A percentile compares a stretch with the other conserved stretches of the same genome.
These are phyloP conservation scores for Parauchenoglanis punctatus DNA, from an alignment of 2,797 vertebrate species.

Conservation along the genomic window DNA sequence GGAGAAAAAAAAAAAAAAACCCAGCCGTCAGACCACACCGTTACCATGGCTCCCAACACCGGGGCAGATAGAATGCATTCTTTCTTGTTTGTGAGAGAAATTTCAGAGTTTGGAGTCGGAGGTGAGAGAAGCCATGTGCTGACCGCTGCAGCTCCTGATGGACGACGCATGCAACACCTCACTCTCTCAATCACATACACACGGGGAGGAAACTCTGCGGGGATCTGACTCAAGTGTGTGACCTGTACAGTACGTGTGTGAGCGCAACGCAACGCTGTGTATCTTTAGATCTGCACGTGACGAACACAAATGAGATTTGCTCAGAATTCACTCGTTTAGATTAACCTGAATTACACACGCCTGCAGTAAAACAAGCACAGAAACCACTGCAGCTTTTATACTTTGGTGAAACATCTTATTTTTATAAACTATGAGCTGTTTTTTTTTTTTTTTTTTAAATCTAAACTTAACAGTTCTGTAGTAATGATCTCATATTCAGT, in stretches of 20 bases:
- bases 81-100: conserved; percentile 26
- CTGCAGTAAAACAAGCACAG: too few species aligned
- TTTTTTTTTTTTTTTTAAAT: too few species aligned
- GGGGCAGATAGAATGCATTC: conserved; percentile 29
- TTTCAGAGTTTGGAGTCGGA: conserved; percentile 10
- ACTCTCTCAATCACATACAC: neutral
- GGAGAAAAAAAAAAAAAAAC: neutral
- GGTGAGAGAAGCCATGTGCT: conserved; percentile 52
- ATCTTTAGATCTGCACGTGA: neutral
- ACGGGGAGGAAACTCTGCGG: conserved; percentile 50
- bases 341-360: neutral
- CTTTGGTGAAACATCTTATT: too few species aligned
- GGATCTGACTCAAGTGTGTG: conserved; percentile 40
- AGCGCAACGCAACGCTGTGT: too few species aligned
- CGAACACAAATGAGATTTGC: neutral
- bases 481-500: neutral
- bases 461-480: too few species aligned
- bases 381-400: too few species aligned
- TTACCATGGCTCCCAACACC: conserved; percentile 54
- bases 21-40: conserved; percentile 50
- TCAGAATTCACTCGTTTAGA: neutral
- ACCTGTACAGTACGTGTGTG: neutral
- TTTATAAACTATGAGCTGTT: neutral
- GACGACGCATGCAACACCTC: conserved; percentile 41
- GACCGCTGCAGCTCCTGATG: conserved; percentile 40